These are phyloP conservation scores for Symphodus melops DNA, from an alignment of 2,113 vertebrate species.

Conservation along the genomic window DNA sequence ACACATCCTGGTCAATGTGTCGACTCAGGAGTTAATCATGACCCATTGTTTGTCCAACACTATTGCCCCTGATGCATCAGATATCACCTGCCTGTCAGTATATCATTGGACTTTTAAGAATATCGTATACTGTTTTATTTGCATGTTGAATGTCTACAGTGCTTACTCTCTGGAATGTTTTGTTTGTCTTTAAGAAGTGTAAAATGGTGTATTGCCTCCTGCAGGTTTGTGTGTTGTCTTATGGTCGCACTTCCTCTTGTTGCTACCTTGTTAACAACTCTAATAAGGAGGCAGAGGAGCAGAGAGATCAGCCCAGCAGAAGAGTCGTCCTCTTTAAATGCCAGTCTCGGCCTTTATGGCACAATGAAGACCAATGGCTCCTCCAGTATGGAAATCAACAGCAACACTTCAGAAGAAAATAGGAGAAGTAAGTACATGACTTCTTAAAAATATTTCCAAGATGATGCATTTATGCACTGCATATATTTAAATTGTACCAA, in stretches of 20 bases:
- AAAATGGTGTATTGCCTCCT: conserved; percentile 10
- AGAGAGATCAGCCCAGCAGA: conserved; percentile 50
- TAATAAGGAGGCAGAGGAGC: conserved; percentile 51
- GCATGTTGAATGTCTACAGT: neutral
- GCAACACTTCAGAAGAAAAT: conserved; percentile 20
- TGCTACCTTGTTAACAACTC: conserved; percentile 76
- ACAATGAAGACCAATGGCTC: conserved; percentile 55
- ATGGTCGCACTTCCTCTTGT: conserved; percentile 82
- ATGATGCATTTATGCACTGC: neutral
- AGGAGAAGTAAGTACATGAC: conserved; percentile 33
- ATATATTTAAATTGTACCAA: neutral
- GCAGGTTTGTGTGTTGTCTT: conserved; percentile 81
- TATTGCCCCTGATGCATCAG: conserved; percentile 68
- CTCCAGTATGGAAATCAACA: conserved; percentile 23
- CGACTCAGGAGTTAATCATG: conserved; percentile 75
- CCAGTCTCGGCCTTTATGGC: conserved; percentile 71
- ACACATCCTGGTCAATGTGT: conserved; percentile 73
- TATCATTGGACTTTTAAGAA: neutral
- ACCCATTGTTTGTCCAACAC: conserved; percentile 71
- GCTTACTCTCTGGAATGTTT: too few species aligned
- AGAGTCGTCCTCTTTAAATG: conserved; percentile 47
- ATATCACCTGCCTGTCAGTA: conserved; percentile 85
- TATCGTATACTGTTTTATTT: neutral
- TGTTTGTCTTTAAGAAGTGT: neutral
- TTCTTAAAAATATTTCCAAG: neutral